These are phyloP conservation scores for Halcyon leucocephala DNA, from an alignment of 2,797 vertebrate genomes.

Conservation along the genomic window DNA sequence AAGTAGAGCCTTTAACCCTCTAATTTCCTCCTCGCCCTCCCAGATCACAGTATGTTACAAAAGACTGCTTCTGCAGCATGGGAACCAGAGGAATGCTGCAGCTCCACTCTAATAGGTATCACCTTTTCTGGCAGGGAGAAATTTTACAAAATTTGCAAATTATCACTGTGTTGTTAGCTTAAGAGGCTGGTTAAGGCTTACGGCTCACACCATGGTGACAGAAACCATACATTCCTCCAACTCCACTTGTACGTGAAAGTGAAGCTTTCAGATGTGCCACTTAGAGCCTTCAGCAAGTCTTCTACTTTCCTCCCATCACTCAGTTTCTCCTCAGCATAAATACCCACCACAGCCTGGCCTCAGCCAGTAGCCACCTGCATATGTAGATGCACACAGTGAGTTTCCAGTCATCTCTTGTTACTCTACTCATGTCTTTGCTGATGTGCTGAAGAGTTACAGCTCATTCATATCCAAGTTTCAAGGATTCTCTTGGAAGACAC, in stretches of 20 bases:
- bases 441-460: background rate
- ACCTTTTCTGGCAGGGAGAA: background rate
- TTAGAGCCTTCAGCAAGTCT: background rate
- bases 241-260: background rate
- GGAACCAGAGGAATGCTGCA: background rate
- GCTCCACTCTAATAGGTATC: background rate
- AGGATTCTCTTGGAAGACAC: background rate
- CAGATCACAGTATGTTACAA: background rate
- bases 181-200: background rate
- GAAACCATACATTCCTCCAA: background rate
- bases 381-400: rapidly evolving
- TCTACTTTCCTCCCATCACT: background rate
- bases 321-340: background rate
- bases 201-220: background rate
- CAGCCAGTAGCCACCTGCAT: background rate
- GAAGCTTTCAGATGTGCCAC: background rate
- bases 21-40: background rate
- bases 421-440: background rate
- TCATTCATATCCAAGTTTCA: background rate
- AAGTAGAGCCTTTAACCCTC: background rate
- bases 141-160: background rate
- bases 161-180: background rate
- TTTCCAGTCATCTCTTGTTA: background rate
- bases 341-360: background rate
- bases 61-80: background rate